Evolutionary conservation across 1,140 invertebrate species (phyloP).

Genomic region (Mya arenaria): DNA sequence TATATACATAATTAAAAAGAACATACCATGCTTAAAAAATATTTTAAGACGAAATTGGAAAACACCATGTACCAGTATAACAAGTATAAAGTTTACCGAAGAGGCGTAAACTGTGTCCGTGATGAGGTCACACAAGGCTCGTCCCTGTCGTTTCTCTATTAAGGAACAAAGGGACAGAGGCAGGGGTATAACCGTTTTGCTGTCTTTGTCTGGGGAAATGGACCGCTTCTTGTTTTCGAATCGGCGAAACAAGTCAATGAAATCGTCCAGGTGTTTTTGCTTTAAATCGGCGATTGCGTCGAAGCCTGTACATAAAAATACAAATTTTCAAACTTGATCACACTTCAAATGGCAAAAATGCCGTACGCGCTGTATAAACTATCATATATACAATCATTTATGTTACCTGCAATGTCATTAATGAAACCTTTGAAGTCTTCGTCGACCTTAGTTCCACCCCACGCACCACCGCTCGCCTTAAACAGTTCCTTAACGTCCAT

Average conservation of each 20-base stretch:
- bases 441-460: slow-evolving; percentile 35
- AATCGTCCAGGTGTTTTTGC: not conserved
- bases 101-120: too few relatives aligned
- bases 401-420: not conserved
- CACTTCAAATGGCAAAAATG: not conserved
- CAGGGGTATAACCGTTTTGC: too few relatives aligned
- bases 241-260: not conserved
- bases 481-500: not conserved
- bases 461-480: slow-evolving; percentile 20
- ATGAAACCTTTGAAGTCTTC: slow-evolving; percentile 7
- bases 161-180: too few relatives aligned
- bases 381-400: not conserved
- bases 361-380: not conserved
- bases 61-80: too few relatives aligned
- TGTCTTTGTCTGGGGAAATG: too few relatives aligned
- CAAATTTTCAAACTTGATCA: not conserved
- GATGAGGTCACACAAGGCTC: too few relatives aligned
- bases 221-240: too few relatives aligned
- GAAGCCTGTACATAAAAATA: not conserved
- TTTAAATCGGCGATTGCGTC: slow-evolving; percentile 16
- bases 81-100: too few relatives aligned
- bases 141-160: too few relatives aligned
- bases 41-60: too few relatives aligned
- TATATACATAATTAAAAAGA: too few relatives aligned
- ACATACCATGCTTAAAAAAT: too few relatives aligned